Evolutionary conservation across 2,797 vertebrate species (phyloP), one percentile per base, ranked within the genome.

Genomic region (Muscicapa striata): DNA sequence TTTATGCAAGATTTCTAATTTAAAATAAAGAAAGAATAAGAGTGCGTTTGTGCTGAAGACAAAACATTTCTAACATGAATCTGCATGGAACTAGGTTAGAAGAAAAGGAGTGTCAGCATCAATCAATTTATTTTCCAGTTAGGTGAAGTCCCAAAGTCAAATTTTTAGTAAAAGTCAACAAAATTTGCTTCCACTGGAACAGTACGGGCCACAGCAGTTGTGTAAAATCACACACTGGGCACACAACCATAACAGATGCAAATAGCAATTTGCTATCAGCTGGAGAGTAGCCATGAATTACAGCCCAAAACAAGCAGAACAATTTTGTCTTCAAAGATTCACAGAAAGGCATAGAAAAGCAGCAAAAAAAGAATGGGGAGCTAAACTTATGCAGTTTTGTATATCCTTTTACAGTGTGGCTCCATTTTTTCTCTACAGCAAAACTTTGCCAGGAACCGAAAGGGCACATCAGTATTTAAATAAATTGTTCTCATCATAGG

Each of bases 241-340:
- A 87, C 51, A 74, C 46, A 24, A 72, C 43, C 36, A 5, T 17
- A 87, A 90, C 93, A 95, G 96, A 94, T 92, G 89, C 75, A 94
- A 96, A 93, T 1, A 93, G 81, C 75, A 87, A 67, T 88, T 93
- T 90, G 87, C 68, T 94, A 61, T 64, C 89, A 94, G 95, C 90
- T 94, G 93, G 94, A 94, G 64, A 90, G 61, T 24, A 93, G 91
- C 70, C 77, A 48, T 17, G 45, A 95, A 36, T 88, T 88, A 61
- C 74, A 92, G 64, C 49, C 62, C 48, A 43, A 94, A 94, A 79
- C 21, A 79, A 5, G 49, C 57, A 76, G 84, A 93, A 61, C 24
- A 57, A 58, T 88, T 86, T 59, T 81, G 70, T 63, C 61, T 77
- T 67, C 87, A 90, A 87, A 85, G 80, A 67, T 96, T 82, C 83